Conservation (phyloP, 1,140 invertebrate species). For the Zaprionus inermis region DNA sequence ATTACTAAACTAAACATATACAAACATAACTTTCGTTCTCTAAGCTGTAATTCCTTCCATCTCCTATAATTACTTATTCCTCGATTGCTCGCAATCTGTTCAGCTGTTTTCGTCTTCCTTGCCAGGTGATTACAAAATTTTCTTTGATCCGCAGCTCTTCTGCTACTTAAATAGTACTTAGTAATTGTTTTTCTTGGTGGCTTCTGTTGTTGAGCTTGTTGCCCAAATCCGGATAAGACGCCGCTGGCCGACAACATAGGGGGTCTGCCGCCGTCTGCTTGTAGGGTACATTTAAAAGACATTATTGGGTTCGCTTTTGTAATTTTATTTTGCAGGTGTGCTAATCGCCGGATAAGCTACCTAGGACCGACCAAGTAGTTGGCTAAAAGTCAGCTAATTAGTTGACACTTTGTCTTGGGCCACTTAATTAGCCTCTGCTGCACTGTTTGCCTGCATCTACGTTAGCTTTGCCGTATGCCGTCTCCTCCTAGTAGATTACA, state of each 20-base stretch:
- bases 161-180: conserved; percentile 51
- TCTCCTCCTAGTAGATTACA: conserved; percentile 53
- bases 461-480: background rate
- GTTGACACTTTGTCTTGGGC: conserved; percentile 76
- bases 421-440: conserved; percentile 71
- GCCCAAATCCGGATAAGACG: conserved; percentile 65
- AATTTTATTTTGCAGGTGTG: conserved; percentile 60
- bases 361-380: conserved; percentile 37
- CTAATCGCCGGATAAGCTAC: conserved; percentile 74
- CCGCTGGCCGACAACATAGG: conserved; percentile 63
- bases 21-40: background rate
- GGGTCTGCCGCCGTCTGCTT: background rate
- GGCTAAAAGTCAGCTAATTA: conserved; percentile 78
- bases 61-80: background rate
- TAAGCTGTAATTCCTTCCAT: background rate
- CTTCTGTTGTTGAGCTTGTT: conserved; percentile 31
- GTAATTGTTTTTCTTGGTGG: conserved; percentile 55
- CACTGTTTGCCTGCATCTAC: conserved; percentile 6
- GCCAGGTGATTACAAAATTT: conserved; percentile 8
- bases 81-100: conserved; percentile 13
- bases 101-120: background rate
- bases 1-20: background rate
- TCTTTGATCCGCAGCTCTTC: conserved; percentile 24
- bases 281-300: conserved; percentile 64
- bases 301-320: conserved; percentile 73